These are phyloP conservation scores for Anguilla pacifica DNA, from an alignment of 2,797 vertebrate species.

Conservation along the genomic window DNA sequence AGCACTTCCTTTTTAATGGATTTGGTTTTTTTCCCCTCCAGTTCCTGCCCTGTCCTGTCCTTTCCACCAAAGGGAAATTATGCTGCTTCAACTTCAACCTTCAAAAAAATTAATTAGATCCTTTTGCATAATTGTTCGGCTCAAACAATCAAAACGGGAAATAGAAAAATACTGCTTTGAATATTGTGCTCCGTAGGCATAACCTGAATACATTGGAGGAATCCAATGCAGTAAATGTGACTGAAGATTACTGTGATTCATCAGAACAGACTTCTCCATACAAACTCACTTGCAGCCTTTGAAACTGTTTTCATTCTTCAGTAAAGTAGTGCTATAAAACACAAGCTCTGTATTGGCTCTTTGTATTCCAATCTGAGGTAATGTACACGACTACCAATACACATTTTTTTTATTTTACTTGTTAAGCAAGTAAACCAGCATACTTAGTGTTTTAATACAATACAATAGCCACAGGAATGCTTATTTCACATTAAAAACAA, in stretches of 20 bases:
- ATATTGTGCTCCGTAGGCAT: neutral
- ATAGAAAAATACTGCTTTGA: slow-evolving; percentile 37
- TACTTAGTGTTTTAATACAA: neutral
- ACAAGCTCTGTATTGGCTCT: neutral
- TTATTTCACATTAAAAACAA: neutral
- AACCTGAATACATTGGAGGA: neutral
- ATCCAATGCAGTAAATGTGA: neutral
- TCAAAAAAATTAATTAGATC: slow-evolving; percentile 30
- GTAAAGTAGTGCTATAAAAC: slow-evolving; percentile 1
- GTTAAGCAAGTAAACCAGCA: neutral
- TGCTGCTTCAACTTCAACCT: neutral
- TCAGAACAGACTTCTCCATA: neutral
- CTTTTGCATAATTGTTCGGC: slow-evolving; percentile 34
- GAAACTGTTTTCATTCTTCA: neutral
- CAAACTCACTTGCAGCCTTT: neutral
- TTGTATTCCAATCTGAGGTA: neutral
- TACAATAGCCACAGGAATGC: neutral
- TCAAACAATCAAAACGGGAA: slow-evolving; percentile 32
- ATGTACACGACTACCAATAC: neutral
- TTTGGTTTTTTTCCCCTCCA: neutral
- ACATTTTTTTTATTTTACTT: neutral
- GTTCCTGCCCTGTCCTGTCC: neutral
- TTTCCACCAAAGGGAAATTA: slow-evolving; percentile 19
- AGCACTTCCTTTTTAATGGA: slow-evolving; percentile 31
- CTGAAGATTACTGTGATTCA: neutral